Evolutionary conservation across 2,797 vertebrate genomes (phyloP).

Genomic region (Eulemur mongoz): DNA sequence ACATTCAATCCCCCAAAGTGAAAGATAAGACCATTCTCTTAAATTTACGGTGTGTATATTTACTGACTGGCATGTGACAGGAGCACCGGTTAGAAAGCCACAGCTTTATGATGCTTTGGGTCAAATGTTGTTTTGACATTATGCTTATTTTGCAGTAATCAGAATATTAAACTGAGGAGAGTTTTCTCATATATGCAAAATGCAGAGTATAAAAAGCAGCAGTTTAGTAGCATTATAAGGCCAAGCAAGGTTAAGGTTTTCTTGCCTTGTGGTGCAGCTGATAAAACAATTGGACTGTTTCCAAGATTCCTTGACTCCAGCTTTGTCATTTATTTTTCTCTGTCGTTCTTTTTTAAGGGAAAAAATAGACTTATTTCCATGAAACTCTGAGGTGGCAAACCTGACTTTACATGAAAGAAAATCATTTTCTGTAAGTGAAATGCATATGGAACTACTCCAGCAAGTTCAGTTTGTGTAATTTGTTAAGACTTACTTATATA

Average conservation of each 20-base stretch:
- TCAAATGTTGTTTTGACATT: slow-evolving; percentile 71
- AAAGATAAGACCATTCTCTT: slow-evolving; percentile 38
- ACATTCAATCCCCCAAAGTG: not conserved
- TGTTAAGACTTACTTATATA: slow-evolving; percentile 18
- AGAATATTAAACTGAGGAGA: slow-evolving; percentile 63
- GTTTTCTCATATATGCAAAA: slow-evolving; percentile 61
- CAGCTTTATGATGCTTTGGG: slow-evolving; percentile 39
- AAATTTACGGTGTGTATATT: not conserved
- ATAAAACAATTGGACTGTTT: slow-evolving; percentile 76
- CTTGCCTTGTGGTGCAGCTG: slow-evolving; percentile 77
- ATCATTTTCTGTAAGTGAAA: slow-evolving; percentile 69
- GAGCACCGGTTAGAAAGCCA: not conserved
- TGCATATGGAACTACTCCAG: slow-evolving; percentile 66
- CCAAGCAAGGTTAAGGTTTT: slow-evolving; percentile 67
- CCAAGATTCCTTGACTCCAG: slow-evolving; percentile 76
- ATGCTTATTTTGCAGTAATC: slow-evolving; percentile 74
- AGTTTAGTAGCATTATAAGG: slow-evolving; percentile 65
- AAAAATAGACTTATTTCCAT: slow-evolving; percentile 64
- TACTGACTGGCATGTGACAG: not conserved
- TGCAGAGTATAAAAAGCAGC: slow-evolving; percentile 20
- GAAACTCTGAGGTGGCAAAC: slow-evolving; percentile 76
- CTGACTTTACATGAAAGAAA: slow-evolving; percentile 68
- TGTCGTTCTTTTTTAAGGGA: slow-evolving; percentile 67
- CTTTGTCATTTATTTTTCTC: slow-evolving; percentile 78
- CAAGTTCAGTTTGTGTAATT: slow-evolving; percentile 63